Conservation (phyloP, 1,140 invertebrate species). For the Brachionus paranguensis region DNA sequence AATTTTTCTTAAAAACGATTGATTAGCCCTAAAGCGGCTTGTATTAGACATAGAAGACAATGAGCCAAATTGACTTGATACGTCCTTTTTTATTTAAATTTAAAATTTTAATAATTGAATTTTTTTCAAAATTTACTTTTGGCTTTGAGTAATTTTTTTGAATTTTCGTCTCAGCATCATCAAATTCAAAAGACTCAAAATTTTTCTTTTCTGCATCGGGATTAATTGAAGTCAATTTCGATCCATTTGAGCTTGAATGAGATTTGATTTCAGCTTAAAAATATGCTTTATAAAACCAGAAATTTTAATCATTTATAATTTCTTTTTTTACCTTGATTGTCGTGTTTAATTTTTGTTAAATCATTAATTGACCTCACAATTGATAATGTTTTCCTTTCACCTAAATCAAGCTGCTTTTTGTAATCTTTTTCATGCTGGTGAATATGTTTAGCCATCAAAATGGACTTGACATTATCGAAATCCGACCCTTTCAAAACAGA, state of each 20-base stretch:
- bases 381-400: constrained; percentile 57
- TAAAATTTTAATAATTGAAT: background rate
- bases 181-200: background rate
- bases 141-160: background rate
- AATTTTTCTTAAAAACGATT: constrained; percentile 91
- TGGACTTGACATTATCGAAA: constrained; percentile 75
- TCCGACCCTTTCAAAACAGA: constrained; percentile 64
- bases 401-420: constrained; percentile 48
- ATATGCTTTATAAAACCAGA: too few species aligned
- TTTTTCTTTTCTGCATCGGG: background rate
- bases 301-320: background rate
- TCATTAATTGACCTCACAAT: background rate
- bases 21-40: constrained; percentile 61
- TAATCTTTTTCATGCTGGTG: constrained; percentile 67
- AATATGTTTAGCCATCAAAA: constrained; percentile 78
- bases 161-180: background rate
- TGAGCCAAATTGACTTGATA: background rate
- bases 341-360: background rate
- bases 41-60: background rate
- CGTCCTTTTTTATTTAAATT: background rate
- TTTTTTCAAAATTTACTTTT: background rate
- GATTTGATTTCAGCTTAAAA: background rate
- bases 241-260: background rate
- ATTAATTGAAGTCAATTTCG: background rate
- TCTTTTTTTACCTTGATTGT: background rate